Evolutionary conservation across 2,113 vertebrate species (phyloP), one percentile per base, ranked within the genome.

Genomic region (Poicephalus gulielmi): DNA sequence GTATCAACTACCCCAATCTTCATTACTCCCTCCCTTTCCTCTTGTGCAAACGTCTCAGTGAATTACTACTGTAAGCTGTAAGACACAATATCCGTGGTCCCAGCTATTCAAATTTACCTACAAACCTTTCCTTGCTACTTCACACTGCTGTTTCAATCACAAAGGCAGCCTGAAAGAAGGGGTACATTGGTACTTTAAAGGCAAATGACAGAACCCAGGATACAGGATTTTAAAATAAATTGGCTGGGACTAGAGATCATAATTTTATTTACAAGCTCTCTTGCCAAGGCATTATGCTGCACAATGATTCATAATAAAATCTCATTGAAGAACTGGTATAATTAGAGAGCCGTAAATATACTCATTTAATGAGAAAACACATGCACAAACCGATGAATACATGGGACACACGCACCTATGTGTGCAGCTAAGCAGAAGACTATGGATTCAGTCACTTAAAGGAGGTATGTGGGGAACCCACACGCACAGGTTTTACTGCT

Each of bases 261-360:
- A 0, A 14, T 53, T 76, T 85, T 86, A 90, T 89, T 91, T 87
- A 90, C 60, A 75, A 69, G 73, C 70, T 62, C 57, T 50, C 74
- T 10, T 69, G 84, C 73, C 92, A 92, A 88, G 39, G 49, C 75
- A 79, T 83, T 94, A 85, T 66, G 68, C 69, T 57, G 57, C 33
- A 74, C n/a, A 88, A 10, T 96, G 95, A 97, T 90, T 96, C 97
- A 97, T 84, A 94, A 81, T 50, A 79, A 79, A 94, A 95, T 74
- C 75, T 78, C 92, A 94, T 12, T 91, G 78, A 87, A 94, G 79
- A 39, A 63, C 44, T 68, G 69, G 88, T 64, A 50, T 89, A 96
- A 96, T 96, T 96, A 96, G n/a, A 92, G 74, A 66, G 90, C 78
- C 86, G 71, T 93, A 88, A 91, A 94, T 96, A 78, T 90, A 95